Conservation (phyloP, 2,797 vertebrate species). For the Salarias fasciatus region DNA sequence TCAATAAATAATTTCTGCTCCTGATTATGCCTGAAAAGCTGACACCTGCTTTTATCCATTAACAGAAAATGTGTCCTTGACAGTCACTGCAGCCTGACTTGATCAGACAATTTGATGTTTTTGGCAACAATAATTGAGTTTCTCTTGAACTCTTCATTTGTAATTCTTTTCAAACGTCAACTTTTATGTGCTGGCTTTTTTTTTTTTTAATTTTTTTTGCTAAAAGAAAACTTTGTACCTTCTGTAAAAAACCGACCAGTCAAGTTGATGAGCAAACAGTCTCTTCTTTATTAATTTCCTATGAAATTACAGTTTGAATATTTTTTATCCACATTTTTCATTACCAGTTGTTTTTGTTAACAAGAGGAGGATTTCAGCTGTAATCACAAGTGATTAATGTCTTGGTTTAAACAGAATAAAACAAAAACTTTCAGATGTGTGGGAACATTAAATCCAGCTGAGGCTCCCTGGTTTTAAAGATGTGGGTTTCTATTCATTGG, state of each 20-base stretch:
- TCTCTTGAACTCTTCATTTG: too few relatives aligned
- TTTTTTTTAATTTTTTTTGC: too few relatives aligned
- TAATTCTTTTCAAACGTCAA: too few relatives aligned
- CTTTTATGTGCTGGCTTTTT: not conserved
- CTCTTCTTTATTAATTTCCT: too few relatives aligned
- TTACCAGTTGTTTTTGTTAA: too few relatives aligned
- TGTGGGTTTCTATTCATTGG: conserved; percentile 16
- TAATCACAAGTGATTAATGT: conserved; percentile 22
- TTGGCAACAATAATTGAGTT: not conserved
- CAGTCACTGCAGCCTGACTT: too few relatives aligned
- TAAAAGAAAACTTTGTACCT: too few relatives aligned
- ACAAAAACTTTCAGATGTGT: conserved; percentile 3
- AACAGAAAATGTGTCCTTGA: too few relatives aligned
- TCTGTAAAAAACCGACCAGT: too few relatives aligned
- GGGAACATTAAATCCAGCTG: conserved; percentile 5
- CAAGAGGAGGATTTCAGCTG: conserved; percentile 5
- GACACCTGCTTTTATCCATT: not conserved
- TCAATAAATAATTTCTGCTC: not conserved
- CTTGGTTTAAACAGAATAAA: conserved; percentile 11
- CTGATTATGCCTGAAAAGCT: not conserved
- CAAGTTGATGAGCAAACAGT: too few relatives aligned
- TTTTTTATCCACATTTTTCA: not conserved
- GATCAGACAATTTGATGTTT: not conserved
- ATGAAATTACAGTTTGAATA: too few relatives aligned
- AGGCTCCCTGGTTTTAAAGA: not conserved